Conservation (phyloP, 2,888 invertebrate genomes). For the Nemurella pictetii region DNA sequence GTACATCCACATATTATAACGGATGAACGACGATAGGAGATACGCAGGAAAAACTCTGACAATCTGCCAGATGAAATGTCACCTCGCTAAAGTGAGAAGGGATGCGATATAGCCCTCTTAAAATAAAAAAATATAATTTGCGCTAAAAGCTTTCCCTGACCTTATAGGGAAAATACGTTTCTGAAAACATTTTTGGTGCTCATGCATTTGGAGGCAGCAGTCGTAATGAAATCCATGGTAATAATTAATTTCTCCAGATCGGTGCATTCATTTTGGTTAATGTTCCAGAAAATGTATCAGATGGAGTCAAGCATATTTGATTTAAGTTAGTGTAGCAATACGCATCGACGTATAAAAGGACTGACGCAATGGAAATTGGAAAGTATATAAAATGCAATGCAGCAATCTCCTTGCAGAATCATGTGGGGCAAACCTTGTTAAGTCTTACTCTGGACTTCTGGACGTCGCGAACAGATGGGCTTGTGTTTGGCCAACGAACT, state of each 20-base stretch:
- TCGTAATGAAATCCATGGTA: not conserved
- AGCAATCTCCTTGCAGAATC: not conserved
- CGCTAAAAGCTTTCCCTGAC: constrained; percentile 1
- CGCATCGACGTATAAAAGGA: not conserved
- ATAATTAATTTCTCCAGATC: not conserved
- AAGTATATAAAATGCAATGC: not conserved
- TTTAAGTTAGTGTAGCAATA: too few relatives aligned
- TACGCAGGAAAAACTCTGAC: constrained; percentile 28
- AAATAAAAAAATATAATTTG: constrained; percentile 11
- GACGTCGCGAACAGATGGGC: not conserved
- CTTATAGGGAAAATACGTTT: not conserved
- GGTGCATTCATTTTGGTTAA: not conserved
- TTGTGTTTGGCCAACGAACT: not conserved
- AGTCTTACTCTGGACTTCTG: not conserved
- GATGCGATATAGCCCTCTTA: not conserved
- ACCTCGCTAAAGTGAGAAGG: constrained; percentile 12
- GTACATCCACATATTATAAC: constrained; percentile 20
- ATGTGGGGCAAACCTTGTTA: not conserved
- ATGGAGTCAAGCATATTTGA: not conserved
- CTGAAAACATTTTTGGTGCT: not conserved
- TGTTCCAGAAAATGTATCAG: not conserved
- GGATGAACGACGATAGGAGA: constrained; percentile 19
- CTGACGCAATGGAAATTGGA: not conserved
- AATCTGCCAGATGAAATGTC: constrained; percentile 31
- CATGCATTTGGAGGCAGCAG: not conserved